Evolutionary conservation across 2,797 vertebrate species (phyloP), one percentile per base, ranked within the genome.

Genomic region (Acanthis flammea): DNA sequence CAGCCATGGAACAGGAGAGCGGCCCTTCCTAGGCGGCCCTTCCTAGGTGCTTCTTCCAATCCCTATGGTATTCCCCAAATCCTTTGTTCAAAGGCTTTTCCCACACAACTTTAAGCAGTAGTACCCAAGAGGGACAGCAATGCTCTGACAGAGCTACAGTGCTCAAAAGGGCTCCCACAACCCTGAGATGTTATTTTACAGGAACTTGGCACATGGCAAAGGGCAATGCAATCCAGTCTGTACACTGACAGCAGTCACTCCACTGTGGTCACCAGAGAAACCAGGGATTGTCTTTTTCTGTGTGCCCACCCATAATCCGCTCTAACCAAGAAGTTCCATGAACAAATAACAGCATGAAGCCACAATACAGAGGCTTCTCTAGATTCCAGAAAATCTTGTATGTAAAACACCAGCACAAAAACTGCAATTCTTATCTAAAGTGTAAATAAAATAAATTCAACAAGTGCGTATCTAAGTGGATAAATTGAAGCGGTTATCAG

Each of bases 381-480:
- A 41, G 8, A 89, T 77, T 80, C 48, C 25, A 44, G 33, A 67
- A 63, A 74, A 94, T 51, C 58, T 21, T 44, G 30, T 28, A 65
- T 72, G 76, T 48, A 88, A 81, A 92, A 87, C 33, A 72, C 3
- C 2, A 0, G 0, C 23, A 30, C 9, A 63, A 73, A 84, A 86
- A 86, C 30, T 19, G 30, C 30, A 92, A 79, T 92, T 48, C 17
- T 66, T 80, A 81, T 81, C 51, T 72, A 63, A n/a, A 94, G 45
- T 6, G 54, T 77, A 68, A 91, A 97, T 88, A 92, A 96, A 95
- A 97, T 60, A 72, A 96, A 53, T 83, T 90, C 91, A 96, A 94
- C 84, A 97, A 96, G 79, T 96, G 54, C 87, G 63, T 61, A 87
- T 73, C 22, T 27, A 41, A 77, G 80, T 68, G 31, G 8, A 68